A percentile compares a stretch with the other conserved stretches of the same genome.
Conservation (phyloP, 2,113 vertebrate genomes). For the zebrafish (Danio rerio) region DNA sequence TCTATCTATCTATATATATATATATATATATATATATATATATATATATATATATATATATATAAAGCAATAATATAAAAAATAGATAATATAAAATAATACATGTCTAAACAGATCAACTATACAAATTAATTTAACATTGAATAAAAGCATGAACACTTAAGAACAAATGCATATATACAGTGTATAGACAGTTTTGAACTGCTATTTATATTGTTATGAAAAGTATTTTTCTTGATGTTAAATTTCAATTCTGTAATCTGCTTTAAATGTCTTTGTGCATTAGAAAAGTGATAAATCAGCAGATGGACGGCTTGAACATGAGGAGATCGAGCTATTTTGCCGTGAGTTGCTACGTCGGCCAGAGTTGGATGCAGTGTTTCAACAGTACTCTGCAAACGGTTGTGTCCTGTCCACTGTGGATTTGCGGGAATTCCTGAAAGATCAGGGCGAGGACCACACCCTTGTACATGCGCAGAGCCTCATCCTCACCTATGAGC, state of each 20-base stretch:
- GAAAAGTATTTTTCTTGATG: too few relatives aligned
- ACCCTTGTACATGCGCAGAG: conserved; percentile 76
- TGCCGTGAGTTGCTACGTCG: conserved; percentile 86
- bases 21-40: too few relatives aligned
- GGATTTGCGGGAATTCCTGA: conserved; percentile 88
- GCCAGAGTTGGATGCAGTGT: conserved; percentile 88
- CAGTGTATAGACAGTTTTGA: too few relatives aligned
- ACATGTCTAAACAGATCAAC: too few relatives aligned
- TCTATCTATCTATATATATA: too few relatives aligned
- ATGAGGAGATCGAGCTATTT: conserved; percentile 88
- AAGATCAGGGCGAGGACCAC: conserved; percentile 86
- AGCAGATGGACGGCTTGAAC: conserved; percentile 84
- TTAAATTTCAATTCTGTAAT: neutral
- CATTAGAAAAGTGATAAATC: conserved; percentile 90
- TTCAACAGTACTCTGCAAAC: conserved; percentile 83
- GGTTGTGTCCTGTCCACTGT: conserved; percentile 82
- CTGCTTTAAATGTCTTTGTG: neutral
- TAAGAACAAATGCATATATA: too few relatives aligned
- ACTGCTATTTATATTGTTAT: too few relatives aligned
- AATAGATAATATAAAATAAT: too few relatives aligned
- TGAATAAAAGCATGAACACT: too few relatives aligned
- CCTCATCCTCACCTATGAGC: conserved; percentile 86
- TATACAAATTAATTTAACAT: too few relatives aligned
- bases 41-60: too few relatives aligned
- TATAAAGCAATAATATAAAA: too few relatives aligned